Conservation (phyloP, 30 jellyfish, hydroid and myxozoan genomes). For the Chironex yamaguchii region DNA sequence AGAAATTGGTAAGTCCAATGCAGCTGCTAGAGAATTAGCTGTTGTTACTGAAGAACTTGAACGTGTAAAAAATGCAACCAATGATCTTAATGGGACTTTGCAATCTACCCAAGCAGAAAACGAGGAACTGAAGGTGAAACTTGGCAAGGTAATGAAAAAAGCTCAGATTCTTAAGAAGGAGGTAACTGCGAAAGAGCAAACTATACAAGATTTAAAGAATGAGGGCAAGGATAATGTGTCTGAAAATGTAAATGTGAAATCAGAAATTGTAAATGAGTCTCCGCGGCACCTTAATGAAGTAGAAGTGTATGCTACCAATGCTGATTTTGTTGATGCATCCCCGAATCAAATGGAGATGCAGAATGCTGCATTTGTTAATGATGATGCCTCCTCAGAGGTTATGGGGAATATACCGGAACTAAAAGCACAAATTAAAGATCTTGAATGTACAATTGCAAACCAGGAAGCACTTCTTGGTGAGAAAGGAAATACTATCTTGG, state of each 20-base stretch:
- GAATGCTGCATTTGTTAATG: not conserved
- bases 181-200: conserved; percentile 53
- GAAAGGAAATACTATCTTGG: not conserved
- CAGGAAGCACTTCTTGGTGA: not conserved
- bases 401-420: not conserved
- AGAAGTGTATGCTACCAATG: not conserved
- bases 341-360: not conserved
- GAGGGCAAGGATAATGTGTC: not conserved
- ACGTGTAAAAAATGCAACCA: not conserved
- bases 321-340: not conserved
- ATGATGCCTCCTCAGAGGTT: not conserved
- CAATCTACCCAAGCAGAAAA: conserved; percentile 18
- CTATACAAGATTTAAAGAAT: conserved; percentile 9
- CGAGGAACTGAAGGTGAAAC: conserved; percentile 65
- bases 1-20: not conserved
- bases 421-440: not conserved
- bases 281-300: not conserved
- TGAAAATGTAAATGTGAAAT: not conserved
- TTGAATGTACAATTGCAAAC: not conserved
- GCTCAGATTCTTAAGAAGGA: conserved; percentile 79
- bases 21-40: not conserved
- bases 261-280: not conserved
- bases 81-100: not conserved
- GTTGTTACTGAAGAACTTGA: not conserved
- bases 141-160: conserved; percentile 79